These are phyloP conservation scores for Nasua narica DNA, from an alignment of 2,797 vertebrate species.

Conservation along the genomic window DNA sequence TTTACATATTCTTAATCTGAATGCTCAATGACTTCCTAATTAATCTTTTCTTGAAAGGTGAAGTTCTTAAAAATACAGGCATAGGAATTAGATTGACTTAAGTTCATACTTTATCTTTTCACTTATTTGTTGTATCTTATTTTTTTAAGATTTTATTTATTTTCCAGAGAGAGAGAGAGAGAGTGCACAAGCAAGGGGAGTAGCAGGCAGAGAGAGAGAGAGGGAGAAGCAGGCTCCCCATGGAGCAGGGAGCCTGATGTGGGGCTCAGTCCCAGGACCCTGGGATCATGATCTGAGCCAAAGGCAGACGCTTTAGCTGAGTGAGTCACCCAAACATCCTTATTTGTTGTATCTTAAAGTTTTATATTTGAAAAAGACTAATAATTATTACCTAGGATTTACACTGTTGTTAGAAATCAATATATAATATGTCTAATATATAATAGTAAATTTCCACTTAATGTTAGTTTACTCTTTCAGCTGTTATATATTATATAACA, in stretches of 20 bases:
- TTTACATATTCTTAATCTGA: background rate
- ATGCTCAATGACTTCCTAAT: background rate
- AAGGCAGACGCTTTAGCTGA: background rate
- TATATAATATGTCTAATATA: background rate
- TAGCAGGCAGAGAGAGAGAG: too few species aligned
- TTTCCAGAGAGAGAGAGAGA: too few species aligned
- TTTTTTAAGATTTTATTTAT: background rate
- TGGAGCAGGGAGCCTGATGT: too few species aligned
- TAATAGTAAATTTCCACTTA: background rate
- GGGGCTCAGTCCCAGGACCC: too few species aligned
- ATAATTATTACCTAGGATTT: background rate
- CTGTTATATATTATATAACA: background rate
- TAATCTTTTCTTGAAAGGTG: background rate
- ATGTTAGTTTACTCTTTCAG: background rate
- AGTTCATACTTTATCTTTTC: slow-evolving; percentile 6
- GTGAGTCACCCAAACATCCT: background rate
- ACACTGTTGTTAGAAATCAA: background rate
- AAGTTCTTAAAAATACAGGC: background rate
- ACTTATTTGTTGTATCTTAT: background rate
- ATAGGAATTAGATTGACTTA: background rate
- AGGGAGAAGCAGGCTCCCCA: too few species aligned
- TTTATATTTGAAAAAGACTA: background rate
- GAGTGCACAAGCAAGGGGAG: too few species aligned
- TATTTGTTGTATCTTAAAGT: background rate
- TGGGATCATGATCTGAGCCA: background rate